Base-by-base conservation (phyloP, 2,797 vertebrate species). In the Anguilla anguilla region DNA sequence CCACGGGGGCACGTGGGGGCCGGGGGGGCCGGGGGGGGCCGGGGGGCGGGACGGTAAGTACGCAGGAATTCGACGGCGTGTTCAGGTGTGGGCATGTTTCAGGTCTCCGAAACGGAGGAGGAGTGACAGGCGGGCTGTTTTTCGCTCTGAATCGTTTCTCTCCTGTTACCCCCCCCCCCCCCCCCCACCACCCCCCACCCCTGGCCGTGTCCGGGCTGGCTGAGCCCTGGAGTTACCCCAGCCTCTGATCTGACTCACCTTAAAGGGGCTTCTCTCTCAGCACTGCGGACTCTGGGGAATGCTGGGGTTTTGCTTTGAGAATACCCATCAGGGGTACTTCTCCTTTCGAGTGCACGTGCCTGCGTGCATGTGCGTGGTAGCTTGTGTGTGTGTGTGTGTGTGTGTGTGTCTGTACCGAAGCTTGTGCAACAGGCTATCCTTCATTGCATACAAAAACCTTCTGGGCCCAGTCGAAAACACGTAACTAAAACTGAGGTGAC, bases 1-100 rank as follows among this genome's bases (percentile, higher is more conserved):
- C 77, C 7, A 6, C 0, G 28, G 28, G 1, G 51, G 5, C 5
- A 51, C 7, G 49, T 1, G 49, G 28, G n/a, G 39, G 1, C 11
- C 22, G 15, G 35, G 61, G 49, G 53, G 28, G 46, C 64, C 9
- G 35, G 15, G 49, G 31, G 49, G 28, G n/a, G 39, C 0, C 1
- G 17, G 22, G 49, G 4, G 15, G 2, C 0, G 39, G 57, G 15
- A 17, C 1, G 35, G 35, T 35, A 35, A 35, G 35, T 35, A 35
- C 35, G 22, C 83, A 85, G 83, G 87, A 88, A 88, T 88, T 85
- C 28, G 35, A 43, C 9, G 11, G 83, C 35, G 43, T n/a, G 64
- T 46, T 83, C 87, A 61, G 22, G 87, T 35, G 69, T 61, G 13
- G n/a, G 57, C 87, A 57, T 77, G 87, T 85, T 64, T 13, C 59